These are phyloP conservation scores for Heteractis magnifica DNA, from an alignment of 92 coral and sea anemone species.

Conservation along the genomic window DNA sequence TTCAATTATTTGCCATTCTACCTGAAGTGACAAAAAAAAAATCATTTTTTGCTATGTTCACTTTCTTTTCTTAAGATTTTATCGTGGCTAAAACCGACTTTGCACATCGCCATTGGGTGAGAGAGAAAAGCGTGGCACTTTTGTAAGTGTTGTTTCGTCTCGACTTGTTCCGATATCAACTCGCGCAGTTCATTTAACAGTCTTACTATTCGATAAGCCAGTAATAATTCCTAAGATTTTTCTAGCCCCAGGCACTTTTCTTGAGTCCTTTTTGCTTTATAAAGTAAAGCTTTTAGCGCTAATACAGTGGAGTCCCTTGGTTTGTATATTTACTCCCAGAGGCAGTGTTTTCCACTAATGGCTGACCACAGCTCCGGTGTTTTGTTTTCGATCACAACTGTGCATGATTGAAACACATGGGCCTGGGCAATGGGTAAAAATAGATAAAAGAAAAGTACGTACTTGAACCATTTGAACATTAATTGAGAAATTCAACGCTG, in stretches of 20 bases:
- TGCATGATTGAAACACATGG: not conserved
- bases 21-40: conserved; percentile 24
- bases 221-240: conserved; percentile 1
- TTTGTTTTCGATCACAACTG: not conserved
- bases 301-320: not conserved
- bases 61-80: conserved; percentile 6
- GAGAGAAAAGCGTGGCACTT: not conserved
- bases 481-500: not conserved
- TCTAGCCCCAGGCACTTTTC: conserved; percentile 6
- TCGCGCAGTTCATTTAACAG: conserved; percentile 7
- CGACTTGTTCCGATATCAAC: conserved; percentile 1
- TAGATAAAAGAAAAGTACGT: not conserved
- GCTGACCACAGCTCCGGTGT: not conserved
- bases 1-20: not conserved
- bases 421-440: not conserved
- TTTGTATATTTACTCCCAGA: not conserved
- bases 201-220: not conserved
- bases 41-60: not conserved
- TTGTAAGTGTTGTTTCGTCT: conserved; percentile 6
- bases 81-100: not conserved
- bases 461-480: not conserved
- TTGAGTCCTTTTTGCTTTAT: not conserved
- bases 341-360: not conserved
- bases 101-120: not conserved
- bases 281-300: conserved; percentile 8